phyloP scores from a whole-genome alignment of 2,797 vertebrate species.

The Coendou prehensilis region DNA sequence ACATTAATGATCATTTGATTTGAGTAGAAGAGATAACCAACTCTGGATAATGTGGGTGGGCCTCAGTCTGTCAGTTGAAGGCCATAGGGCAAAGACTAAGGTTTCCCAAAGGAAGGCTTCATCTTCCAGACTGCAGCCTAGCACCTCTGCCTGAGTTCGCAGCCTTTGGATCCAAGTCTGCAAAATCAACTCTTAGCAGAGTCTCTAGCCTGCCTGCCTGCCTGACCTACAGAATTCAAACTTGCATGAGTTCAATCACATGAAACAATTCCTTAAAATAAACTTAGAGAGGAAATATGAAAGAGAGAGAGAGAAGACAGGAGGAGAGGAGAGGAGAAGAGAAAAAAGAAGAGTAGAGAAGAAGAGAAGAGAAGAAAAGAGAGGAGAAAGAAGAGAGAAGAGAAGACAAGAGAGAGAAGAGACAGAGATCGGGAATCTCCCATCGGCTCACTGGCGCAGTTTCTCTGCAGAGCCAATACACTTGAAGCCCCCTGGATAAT shows the following conservation, averaged over 20 bases:
- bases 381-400: too few relatives aligned
- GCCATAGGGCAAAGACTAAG: background rate
- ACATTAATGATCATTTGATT: background rate
- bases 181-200: background rate
- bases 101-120: background rate
- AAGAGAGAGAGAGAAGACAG: background rate
- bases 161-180: background rate
- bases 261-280: background rate
- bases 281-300: background rate
- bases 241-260: background rate
- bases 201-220: background rate
- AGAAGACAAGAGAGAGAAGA: background rate
- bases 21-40: background rate
- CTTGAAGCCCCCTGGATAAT: background rate
- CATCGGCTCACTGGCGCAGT: background rate
- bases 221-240: slow-evolving; percentile 22
- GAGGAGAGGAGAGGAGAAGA: too few relatives aligned
- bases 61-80: background rate
- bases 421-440: background rate
- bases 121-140: background rate
- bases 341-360: too few relatives aligned
- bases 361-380: too few relatives aligned
- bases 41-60: background rate
- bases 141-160: background rate
- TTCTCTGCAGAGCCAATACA: background rate